A percentile compares a stretch with the other conserved stretches of the same genome.
Evolutionary conservation across 2,797 vertebrate species (phyloP).

Genomic region (Ptychobarbus kaznakovi): DNA sequence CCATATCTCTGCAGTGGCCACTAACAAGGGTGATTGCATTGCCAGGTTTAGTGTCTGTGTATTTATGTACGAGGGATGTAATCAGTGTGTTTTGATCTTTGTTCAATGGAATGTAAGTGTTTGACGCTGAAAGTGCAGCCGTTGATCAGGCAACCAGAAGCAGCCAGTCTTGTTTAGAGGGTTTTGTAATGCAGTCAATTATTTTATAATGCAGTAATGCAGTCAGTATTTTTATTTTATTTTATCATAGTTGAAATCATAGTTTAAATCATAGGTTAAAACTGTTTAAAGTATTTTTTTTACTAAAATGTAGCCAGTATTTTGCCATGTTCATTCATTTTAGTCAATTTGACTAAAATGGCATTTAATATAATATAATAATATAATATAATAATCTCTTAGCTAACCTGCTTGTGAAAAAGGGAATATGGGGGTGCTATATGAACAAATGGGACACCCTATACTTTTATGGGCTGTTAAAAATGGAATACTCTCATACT

Average conservation of each 20-base stretch:
- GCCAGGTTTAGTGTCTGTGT: neutral
- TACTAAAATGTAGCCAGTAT: neutral
- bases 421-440: too few species aligned
- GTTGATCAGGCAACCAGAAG: slow-evolving; percentile 1
- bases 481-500: too few species aligned
- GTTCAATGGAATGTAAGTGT: slow-evolving; percentile 31
- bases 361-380: too few species aligned
- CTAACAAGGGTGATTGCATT: slow-evolving; percentile 31
- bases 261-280: too few species aligned
- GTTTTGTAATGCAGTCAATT: neutral
- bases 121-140: neutral
- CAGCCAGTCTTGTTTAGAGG: neutral
- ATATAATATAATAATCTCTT: too few species aligned
- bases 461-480: too few species aligned
- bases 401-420: too few species aligned
- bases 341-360: too few species aligned
- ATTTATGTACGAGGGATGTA: slow-evolving; percentile 1
- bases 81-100: slow-evolving; percentile 42
- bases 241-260: neutral
- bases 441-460: too few species aligned
- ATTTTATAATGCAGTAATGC: too few species aligned
- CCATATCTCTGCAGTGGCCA: slow-evolving; percentile 23
- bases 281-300: too few species aligned
- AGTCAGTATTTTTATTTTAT: neutral
- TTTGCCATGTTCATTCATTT: too few species aligned